Evolutionary conservation across 2,888 invertebrate species (phyloP), one percentile per base, ranked within the genome.

Genomic region (Mythimna lalbum): DNA sequence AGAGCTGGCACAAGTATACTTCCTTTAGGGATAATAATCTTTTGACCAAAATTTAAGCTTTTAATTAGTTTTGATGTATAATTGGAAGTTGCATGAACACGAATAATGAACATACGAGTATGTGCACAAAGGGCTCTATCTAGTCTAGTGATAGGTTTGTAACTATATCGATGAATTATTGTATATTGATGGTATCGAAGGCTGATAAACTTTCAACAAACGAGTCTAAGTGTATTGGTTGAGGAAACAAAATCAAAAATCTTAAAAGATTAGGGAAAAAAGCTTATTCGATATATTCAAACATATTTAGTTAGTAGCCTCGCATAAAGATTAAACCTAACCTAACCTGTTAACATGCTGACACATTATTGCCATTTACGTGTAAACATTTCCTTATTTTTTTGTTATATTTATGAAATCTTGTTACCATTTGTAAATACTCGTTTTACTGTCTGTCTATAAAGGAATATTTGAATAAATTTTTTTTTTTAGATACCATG

Each of bases 371-470:
- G 68, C 47, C 53, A 69, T 75, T 65, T 64, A 6, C 57, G 43
- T 52, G 49, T 23, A 19, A 23, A 52, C 36, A 79, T 75, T 69
- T 80, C 80, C 65, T 60, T 59, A 47, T 47, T 21, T 50, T 63
- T 55, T 23, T 36, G 50, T 23, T 10, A 64, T 59, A 49, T 12
- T 33, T 33, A 33, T 10, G 6, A n/a, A 56, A 33, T 33, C 5
- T 33, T 33, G 12, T n/a, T 33, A 33, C 12, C 33, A 56, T 56
- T 56, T 10, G n/a, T 43, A 43, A 17, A 43, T 43, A 43, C 43
- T 43, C 19, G 43, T 43, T 43, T 19, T 43, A 43, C 43, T 43
- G 43, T 43, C 43, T 17, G 43, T 43, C 17, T 19, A 17, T 43
- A 43, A 43, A 17, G 19, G 43, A 43, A 43, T 43, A 19, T 19